phyloP scores from a whole-genome alignment of 2,888 invertebrate genomes.

The Gibbula magus region DNA sequence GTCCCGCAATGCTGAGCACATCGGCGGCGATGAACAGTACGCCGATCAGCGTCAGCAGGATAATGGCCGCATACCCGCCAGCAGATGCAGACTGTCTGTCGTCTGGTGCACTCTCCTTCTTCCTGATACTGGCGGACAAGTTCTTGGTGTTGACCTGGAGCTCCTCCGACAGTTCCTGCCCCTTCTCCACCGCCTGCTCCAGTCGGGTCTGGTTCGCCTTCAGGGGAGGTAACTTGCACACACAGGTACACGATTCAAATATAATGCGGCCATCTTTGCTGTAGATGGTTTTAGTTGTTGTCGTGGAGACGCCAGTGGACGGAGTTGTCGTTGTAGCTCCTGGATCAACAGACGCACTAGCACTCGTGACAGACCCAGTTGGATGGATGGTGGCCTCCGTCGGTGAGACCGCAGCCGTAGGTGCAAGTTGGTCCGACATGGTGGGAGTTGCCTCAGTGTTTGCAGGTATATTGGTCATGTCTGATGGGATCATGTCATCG shows the following conservation, averaged over 20 bases:
- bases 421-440: background rate
- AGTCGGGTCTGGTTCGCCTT: background rate
- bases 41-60: conserved; percentile 60
- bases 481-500: background rate
- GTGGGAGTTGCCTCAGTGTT: background rate
- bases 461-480: background rate
- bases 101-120: background rate
- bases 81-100: background rate
- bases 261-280: background rate
- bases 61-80: background rate
- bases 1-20: conserved; percentile 85
- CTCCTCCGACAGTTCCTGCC: background rate
- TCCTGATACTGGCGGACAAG: background rate
- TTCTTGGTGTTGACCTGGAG: background rate
- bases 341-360: background rate
- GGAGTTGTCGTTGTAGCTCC: background rate
- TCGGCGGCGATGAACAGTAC: conserved; percentile 80
- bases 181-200: background rate
- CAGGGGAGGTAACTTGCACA: background rate
- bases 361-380: background rate
- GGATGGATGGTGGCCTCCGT: background rate
- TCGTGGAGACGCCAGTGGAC: background rate
- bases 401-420: background rate
- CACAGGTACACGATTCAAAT: background rate
- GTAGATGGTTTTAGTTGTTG: background rate